A percentile compares a stretch with the other conserved stretches of the same genome.
These are phyloP conservation scores for Plutella xylostella DNA, from an alignment of 2,888 invertebrate species.

Conservation along the genomic window DNA sequence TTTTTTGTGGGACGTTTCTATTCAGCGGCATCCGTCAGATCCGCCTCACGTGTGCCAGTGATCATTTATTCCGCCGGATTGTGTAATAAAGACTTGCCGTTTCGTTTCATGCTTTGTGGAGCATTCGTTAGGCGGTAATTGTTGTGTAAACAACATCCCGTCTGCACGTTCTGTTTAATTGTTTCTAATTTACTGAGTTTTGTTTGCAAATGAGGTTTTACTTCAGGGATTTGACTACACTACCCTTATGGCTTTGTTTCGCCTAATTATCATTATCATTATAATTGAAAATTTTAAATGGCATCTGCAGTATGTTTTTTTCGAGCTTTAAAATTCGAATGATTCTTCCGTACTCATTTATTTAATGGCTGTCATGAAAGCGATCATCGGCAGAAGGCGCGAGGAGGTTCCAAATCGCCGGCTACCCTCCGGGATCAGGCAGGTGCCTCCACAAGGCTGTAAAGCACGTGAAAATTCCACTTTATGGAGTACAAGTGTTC, in stretches of 20 bases:
- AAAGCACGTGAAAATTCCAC: constrained; percentile 49
- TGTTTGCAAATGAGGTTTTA: too few species aligned
- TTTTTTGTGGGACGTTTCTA: constrained; percentile 51
- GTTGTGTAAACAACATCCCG: constrained; percentile 10
- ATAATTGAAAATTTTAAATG: too few species aligned
- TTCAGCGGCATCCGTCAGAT: constrained; percentile 20
- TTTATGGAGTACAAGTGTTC: constrained; percentile 33
- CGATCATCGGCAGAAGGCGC: too few species aligned
- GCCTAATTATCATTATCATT: too few species aligned
- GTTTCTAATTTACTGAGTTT: constrained; percentile 1
- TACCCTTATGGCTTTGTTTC: too few species aligned
- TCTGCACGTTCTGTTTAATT: constrained; percentile 2
- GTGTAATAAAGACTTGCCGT: constrained; percentile 17
- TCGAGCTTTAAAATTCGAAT: too few species aligned
- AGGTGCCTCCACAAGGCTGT: not conserved
- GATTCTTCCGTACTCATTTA: too few species aligned
- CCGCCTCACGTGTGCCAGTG: constrained; percentile 14
- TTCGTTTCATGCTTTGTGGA: constrained; percentile 9
- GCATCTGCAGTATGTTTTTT: too few species aligned
- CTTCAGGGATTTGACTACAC: too few species aligned
- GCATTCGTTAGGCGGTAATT: constrained; percentile 12
- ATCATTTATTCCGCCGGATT: constrained; percentile 15
- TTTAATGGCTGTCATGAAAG: too few species aligned
- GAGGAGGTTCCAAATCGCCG: not conserved
- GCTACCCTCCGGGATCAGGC: not conserved